Evolutionary conservation across 2,113 vertebrate genomes (phyloP).

Genomic region (Ranitomeya variabilis): DNA sequence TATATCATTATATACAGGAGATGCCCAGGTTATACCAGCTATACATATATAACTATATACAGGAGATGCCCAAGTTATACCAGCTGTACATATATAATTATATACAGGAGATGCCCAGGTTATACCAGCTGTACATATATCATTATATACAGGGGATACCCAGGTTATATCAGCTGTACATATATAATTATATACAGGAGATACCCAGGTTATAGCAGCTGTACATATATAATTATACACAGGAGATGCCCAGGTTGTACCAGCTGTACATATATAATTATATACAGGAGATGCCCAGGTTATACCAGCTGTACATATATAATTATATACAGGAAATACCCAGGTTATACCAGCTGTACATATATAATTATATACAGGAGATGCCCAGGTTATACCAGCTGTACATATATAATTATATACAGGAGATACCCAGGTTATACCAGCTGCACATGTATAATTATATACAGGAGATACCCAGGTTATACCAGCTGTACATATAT

Average conservation of each 20-base stretch:
- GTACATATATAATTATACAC: neutral
- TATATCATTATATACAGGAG: neutral
- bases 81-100: neutral
- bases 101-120: neutral
- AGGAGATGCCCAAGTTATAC: neutral
- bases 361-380: neutral
- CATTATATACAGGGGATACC: neutral
- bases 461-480: neutral
- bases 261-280: neutral
- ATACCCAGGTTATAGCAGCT: neutral
- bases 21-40: neutral
- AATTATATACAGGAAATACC: neutral
- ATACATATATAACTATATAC: neutral
- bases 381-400: neutral
- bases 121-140: too few relatives aligned
- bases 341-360: too few relatives aligned
- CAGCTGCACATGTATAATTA: neutral
- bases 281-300: neutral
- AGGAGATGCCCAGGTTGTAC: neutral
- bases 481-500: too few relatives aligned
- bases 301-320: too few relatives aligned
- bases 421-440: neutral
- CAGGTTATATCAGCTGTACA: too few relatives aligned
- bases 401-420: neutral
- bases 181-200: neutral